phyloP scores from a whole-genome alignment of 2,797 vertebrate species.

The Glossophaga mutica region DNA sequence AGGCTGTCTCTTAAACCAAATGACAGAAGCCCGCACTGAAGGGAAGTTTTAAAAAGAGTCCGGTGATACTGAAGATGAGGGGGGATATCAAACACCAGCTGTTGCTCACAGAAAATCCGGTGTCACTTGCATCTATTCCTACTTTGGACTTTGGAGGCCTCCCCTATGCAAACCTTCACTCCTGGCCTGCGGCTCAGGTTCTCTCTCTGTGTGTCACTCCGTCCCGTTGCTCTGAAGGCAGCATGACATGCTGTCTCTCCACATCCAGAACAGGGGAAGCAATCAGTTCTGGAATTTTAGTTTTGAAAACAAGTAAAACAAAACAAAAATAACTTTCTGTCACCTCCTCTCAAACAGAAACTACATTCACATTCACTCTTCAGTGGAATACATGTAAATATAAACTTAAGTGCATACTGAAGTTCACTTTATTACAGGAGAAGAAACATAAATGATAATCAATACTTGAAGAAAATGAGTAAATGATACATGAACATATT shows the following conservation, averaged over 20 bases:
- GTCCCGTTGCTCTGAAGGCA: background rate
- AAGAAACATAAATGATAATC: background rate
- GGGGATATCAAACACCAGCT: background rate
- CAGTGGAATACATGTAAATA: background rate
- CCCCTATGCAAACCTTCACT: background rate
- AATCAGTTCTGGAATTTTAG: background rate
- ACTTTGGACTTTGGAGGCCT: background rate
- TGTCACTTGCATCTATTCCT: background rate
- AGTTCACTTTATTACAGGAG: background rate
- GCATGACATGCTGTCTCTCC: background rate
- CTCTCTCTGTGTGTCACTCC: background rate
- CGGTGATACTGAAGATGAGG: background rate
- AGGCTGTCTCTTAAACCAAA: background rate
- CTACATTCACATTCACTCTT: background rate
- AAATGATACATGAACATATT: background rate
- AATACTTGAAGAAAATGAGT: background rate
- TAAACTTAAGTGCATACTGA: background rate
- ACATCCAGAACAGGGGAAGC: background rate
- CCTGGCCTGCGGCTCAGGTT: background rate
- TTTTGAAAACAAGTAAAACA: background rate
- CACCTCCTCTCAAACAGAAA: background rate
- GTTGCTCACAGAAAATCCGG: background rate
- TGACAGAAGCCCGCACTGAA: background rate
- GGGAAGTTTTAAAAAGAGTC: background rate
- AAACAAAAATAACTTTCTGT: background rate